Percentiles rank a stretch among this genome's conserved stretches.
phyloP scores from a whole-genome alignment of 2,888 invertebrate species.

The Cephus spinipes region DNA sequence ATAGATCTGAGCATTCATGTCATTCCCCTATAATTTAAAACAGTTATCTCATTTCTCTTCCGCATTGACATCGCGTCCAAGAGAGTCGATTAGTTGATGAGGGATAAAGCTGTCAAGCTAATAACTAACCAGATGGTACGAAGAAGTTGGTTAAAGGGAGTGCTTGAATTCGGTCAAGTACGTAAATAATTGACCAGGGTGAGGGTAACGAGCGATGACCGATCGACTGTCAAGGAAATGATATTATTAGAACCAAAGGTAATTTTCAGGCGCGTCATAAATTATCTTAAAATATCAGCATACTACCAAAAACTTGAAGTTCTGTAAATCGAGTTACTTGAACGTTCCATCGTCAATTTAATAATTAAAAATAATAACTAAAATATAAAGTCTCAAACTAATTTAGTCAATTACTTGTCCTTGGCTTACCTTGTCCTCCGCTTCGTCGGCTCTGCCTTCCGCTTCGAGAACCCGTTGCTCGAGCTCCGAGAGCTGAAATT shows the following conservation, averaged over 20 bases:
- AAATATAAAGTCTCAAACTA: neutral
- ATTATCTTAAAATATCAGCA: neutral
- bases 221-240: neutral
- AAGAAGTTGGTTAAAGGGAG: neutral
- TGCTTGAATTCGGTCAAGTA: neutral
- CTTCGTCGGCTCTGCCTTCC: constrained; percentile 92
- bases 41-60: neutral
- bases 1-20: neutral
- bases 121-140: neutral
- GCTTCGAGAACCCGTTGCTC: constrained; percentile 93
- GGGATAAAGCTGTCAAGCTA: neutral
- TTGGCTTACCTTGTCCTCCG: constrained; percentile 89
- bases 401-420: neutral
- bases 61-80: neutral
- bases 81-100: neutral
- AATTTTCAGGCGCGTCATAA: neutral
- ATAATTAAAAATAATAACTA: neutral
- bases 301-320: neutral
- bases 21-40: neutral
- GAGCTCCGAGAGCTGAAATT: constrained; percentile 91
- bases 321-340: neutral
- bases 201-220: neutral
- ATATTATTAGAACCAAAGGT: neutral
- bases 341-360: neutral
- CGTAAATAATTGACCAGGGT: neutral